A percentile compares a stretch with the other conserved stretches of the same genome.
phyloP scores from a whole-genome alignment of 2,888 invertebrate genomes.

The Meta bourneti region DNA sequence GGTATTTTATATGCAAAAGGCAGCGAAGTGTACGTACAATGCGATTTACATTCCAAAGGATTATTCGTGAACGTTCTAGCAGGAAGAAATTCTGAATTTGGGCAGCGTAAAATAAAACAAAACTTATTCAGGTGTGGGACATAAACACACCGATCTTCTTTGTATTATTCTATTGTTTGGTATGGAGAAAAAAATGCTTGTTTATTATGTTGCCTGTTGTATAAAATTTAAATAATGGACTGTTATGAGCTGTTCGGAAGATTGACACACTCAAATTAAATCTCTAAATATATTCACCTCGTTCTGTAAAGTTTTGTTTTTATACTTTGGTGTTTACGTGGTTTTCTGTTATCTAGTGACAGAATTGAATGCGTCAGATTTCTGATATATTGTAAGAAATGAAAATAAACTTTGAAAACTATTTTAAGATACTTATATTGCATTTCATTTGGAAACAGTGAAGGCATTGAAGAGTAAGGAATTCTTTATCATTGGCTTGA shows the following conservation, averaged over 20 bases:
- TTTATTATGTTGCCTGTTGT: slow-evolving; percentile 8
- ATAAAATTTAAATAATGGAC: slow-evolving; percentile 55
- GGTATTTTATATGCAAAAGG: not conserved
- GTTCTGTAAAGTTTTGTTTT: not conserved
- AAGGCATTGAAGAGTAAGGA: too few relatives aligned
- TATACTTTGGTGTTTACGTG: too few relatives aligned
- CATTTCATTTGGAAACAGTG: too few relatives aligned
- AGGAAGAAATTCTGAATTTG: not conserved
- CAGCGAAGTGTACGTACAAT: not conserved
- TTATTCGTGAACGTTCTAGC: not conserved
- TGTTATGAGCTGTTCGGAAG: slow-evolving; percentile 11
- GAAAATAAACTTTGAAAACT: too few relatives aligned
- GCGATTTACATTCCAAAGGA: not conserved
- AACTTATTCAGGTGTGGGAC: not conserved
- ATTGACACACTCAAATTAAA: slow-evolving; percentile 48
- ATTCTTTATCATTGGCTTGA: too few relatives aligned
- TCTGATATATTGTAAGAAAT: not conserved
- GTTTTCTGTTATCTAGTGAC: too few relatives aligned
- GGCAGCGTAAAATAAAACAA: not conserved
- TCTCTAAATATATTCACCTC: not conserved
- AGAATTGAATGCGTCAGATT: not conserved
- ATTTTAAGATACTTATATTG: too few relatives aligned
- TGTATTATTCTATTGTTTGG: not conserved
- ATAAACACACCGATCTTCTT: not conserved
- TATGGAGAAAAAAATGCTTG: not conserved